Percentiles rank a stretch among this genome's conserved stretches.
phyloP scores from a whole-genome alignment of 2,113 vertebrate genomes.

The Chamaea fasciata region DNA sequence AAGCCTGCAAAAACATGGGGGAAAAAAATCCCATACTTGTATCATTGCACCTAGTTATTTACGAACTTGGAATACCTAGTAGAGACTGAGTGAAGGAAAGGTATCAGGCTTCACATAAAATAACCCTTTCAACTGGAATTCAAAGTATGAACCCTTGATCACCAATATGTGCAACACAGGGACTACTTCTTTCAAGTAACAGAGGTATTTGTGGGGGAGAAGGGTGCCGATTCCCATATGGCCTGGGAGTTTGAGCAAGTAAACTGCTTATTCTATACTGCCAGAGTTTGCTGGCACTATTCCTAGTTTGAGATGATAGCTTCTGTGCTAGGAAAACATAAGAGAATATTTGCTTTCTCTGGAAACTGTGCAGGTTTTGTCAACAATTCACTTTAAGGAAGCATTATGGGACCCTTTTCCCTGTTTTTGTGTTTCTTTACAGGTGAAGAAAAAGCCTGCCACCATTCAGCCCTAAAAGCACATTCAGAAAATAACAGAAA shows the following conservation, averaged over 20 bases:
- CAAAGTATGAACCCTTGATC: not conserved
- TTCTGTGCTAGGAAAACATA: not conserved
- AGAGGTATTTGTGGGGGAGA: not conserved
- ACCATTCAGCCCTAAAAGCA: not conserved
- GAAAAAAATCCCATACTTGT: not conserved
- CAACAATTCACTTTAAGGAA: not conserved
- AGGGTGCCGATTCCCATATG: not conserved
- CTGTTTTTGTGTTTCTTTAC: not conserved
- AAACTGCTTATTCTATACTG: not conserved
- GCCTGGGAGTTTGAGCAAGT: not conserved
- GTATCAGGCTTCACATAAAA: not conserved
- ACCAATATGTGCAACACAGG: not conserved
- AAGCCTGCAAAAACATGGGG: not conserved
- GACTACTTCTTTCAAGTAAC: not conserved
- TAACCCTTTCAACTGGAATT: not conserved
- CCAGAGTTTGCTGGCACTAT: not conserved
- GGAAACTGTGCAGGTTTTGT: not conserved
- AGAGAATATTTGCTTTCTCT: not conserved
- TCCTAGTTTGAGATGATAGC: not conserved
- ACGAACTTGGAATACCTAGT: not conserved
- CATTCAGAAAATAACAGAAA: not conserved
- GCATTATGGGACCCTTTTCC: not conserved
- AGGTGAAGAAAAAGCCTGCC: not conserved
- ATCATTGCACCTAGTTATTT: not conserved
- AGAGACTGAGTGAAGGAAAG: not conserved